Evolutionary conservation across 1,140 invertebrate genomes (phyloP).

Genomic region (Meloidogyne floridensis): DNA sequence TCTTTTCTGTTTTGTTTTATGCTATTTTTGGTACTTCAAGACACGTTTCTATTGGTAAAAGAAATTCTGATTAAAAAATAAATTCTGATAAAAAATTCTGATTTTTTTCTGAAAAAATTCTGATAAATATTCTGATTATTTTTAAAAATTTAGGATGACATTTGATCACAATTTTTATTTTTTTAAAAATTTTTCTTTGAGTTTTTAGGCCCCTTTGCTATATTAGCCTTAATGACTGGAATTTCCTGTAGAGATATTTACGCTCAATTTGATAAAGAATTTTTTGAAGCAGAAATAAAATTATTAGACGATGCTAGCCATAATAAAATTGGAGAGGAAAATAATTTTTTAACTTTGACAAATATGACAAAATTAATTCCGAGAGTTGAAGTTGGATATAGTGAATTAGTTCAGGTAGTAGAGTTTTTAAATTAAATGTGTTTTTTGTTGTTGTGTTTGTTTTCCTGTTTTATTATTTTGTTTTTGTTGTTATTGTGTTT

Average conservation of each 20-base stretch:
- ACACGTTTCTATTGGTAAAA: constrained; percentile 66
- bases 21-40: constrained; percentile 68
- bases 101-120: too few species aligned
- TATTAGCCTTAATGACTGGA: constrained; percentile 50
- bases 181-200: neutral
- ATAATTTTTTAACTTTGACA: neutral
- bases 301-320: constrained; percentile 20
- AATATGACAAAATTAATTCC: constrained; percentile 2
- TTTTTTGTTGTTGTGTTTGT: constrained; percentile 1
- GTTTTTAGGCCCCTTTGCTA: constrained; percentile 45
- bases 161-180: neutral
- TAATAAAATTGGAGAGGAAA: neutral
- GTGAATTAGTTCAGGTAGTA: constrained; percentile 38
- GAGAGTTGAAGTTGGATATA: constrained; percentile 32
- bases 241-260: constrained; percentile 40
- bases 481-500: constrained; percentile 37
- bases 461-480: too few species aligned
- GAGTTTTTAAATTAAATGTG: neutral
- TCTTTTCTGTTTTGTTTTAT: constrained; percentile 70
- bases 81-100: neutral
- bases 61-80: neutral
- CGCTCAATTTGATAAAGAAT: constrained; percentile 39
- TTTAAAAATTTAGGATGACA: too few species aligned
- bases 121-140: too few species aligned
- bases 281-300: constrained; percentile 39